These are phyloP conservation scores for Heteropelma amictum DNA, from an alignment of 2,888 invertebrate species.

Conservation along the genomic window DNA sequence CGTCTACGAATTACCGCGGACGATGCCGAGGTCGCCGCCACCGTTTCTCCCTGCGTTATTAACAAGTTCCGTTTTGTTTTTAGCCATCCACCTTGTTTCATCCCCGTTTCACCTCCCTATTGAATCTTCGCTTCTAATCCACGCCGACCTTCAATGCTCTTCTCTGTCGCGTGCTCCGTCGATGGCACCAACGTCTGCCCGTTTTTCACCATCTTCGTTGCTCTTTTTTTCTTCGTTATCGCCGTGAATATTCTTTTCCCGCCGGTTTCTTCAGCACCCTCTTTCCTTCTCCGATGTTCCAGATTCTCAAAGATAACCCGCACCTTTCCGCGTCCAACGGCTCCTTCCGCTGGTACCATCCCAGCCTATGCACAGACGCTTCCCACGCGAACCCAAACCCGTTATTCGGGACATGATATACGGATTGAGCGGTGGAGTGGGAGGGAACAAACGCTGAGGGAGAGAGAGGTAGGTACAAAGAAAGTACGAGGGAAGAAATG, in stretches of 20 bases:
- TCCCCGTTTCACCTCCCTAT: slow-evolving; percentile 21
- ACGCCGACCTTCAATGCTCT: slow-evolving; percentile 9
- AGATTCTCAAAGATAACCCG: slow-evolving; percentile 15
- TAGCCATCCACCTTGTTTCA: slow-evolving; percentile 64
- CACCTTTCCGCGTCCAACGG: not conserved
- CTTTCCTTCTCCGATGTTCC: slow-evolving; percentile 3
- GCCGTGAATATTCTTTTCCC: not conserved
- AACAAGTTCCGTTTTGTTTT: slow-evolving; percentile 70
- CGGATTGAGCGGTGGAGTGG: no score
- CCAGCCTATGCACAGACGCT: no score
- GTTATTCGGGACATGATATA: no score
- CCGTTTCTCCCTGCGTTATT: slow-evolving; percentile 65
- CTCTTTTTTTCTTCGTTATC: not conserved
- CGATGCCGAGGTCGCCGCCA: slow-evolving; percentile 58
- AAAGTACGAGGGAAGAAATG: slow-evolving; percentile 17
- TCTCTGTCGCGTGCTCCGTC: not conserved
- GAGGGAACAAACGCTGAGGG: not conserved
- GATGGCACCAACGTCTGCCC: slow-evolving; percentile 1
- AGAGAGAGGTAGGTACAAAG: not conserved
- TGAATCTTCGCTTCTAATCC: slow-evolving; percentile 17
- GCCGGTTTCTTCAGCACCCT: not conserved
- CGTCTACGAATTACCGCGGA: slow-evolving; percentile 50
- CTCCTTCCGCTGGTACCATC: not conserved
- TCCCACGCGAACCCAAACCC: no score
- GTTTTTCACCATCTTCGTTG: not conserved